Evolutionary conservation across 2,888 invertebrate genomes (phyloP).

Genomic region (Trichopria drosophilae): DNA sequence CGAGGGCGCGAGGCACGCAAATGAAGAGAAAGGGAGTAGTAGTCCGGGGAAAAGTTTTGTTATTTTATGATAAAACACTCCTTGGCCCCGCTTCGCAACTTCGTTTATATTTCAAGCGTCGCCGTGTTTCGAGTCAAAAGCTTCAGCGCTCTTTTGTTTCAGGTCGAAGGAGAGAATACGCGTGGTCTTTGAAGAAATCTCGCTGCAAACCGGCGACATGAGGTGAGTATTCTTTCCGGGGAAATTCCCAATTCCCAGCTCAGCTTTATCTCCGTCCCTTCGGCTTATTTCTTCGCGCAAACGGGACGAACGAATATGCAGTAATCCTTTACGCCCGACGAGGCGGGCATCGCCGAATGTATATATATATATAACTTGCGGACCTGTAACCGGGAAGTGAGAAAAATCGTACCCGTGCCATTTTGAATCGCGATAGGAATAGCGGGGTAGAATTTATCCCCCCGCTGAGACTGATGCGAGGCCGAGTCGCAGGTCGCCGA

Average conservation of each 20-base stretch:
- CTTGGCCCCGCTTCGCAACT: too few species aligned
- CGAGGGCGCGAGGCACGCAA: too few species aligned
- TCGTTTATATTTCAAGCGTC: too few species aligned
- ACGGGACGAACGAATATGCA: constrained; percentile 28
- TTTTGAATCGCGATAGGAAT: too few species aligned
- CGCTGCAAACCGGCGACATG: constrained; percentile 75
- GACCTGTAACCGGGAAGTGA: constrained; percentile 12
- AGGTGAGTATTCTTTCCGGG: constrained; percentile 63
- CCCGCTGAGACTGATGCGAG: constrained; percentile 1
- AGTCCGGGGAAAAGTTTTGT: too few species aligned
- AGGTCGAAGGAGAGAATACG: constrained; percentile 78
- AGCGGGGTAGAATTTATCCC: constrained; percentile 15
- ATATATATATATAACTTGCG: background rate
- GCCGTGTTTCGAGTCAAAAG: too few species aligned
- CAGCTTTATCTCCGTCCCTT: constrained; percentile 16
- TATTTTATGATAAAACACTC: too few species aligned
- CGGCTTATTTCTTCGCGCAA: too few species aligned
- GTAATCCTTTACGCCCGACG: constrained; percentile 19
- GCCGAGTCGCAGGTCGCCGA: constrained; percentile 36
- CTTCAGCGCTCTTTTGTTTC: constrained; percentile 44
- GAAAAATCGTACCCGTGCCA: constrained; percentile 21
- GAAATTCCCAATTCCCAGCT: constrained; percentile 18
- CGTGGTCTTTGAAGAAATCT: constrained; percentile 79
- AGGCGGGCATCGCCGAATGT: too few species aligned
- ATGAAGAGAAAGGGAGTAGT: too few species aligned